phyloP scores from a whole-genome alignment of 1,140 invertebrate genomes.

The Microplitis mediator region DNA sequence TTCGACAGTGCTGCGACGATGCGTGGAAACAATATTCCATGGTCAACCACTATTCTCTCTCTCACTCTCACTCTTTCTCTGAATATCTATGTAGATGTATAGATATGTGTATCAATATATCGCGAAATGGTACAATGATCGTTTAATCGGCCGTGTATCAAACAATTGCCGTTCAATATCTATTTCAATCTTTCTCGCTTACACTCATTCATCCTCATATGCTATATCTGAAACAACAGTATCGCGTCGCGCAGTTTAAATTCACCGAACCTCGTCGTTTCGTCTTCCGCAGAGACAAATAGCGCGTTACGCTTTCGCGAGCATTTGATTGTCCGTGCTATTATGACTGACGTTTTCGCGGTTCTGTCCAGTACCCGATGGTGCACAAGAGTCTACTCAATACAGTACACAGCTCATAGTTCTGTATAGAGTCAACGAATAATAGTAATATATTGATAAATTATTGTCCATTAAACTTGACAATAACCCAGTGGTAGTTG shows the following conservation, averaged over 20 bases:
- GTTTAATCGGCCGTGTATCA: constrained; percentile 60
- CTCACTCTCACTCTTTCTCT: no score
- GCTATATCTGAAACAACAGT: neutral
- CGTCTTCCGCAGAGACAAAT: constrained; percentile 61
- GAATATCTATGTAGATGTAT: no score
- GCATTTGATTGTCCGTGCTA: constrained; percentile 61
- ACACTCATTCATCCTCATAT: neutral
- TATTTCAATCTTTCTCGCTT: constrained; percentile 19
- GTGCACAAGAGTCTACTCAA: neutral
- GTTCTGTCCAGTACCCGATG: constrained; percentile 37
- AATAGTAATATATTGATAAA: no score
- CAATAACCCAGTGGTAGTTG: neutral
- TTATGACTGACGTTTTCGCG: constrained; percentile 57
- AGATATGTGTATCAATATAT: constrained; percentile 26
- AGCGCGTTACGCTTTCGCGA: constrained; percentile 49
- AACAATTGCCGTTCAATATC: constrained; percentile 50
- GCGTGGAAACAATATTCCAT: constrained; percentile 45
- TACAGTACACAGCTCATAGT: no score
- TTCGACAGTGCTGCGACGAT: constrained; percentile 26
- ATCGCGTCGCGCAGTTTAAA: constrained; percentile 8
- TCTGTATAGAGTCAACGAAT: no score
- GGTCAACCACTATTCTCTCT: constrained; percentile 15
- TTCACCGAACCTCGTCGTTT: constrained; percentile 35
- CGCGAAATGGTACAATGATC: constrained; percentile 51
- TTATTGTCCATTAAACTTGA: no score